These are phyloP conservation scores for Chrysemys picta DNA, from an alignment of 2,113 vertebrate genomes.

Conservation along the genomic window DNA sequence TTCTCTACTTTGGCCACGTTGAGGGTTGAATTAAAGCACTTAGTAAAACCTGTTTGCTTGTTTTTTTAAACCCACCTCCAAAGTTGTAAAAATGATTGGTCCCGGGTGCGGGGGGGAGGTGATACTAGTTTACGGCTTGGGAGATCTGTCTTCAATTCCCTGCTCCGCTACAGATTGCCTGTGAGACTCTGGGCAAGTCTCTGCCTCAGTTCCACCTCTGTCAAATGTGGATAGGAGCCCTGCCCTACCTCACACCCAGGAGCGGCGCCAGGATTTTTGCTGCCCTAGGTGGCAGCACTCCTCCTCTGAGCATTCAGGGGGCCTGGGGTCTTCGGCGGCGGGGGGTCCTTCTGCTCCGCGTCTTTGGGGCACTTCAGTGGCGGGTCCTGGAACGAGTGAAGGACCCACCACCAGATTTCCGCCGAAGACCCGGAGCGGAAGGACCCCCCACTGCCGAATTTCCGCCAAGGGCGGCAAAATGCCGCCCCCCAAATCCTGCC, in stretches of 20 bases:
- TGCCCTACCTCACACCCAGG: background rate
- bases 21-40: background rate
- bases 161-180: background rate
- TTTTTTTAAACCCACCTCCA: background rate
- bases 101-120: background rate
- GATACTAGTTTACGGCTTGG: background rate
- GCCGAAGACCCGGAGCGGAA: too few species aligned
- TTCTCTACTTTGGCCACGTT: background rate
- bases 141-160: conserved; percentile 22
- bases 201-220: background rate
- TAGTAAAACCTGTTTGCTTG: conserved; percentile 14
- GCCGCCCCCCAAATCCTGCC: too few species aligned
- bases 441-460: too few species aligned
- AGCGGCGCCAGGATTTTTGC: too few species aligned
- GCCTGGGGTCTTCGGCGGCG: too few species aligned
- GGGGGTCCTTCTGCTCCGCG: too few species aligned
- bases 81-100: background rate
- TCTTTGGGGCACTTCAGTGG: too few species aligned
- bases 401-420: too few species aligned
- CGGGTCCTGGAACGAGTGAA: too few species aligned
- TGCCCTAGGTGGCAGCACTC: too few species aligned
- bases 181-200: background rate
- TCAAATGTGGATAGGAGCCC: background rate
- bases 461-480: too few species aligned
- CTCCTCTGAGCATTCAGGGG: too few species aligned